Evolutionary conservation across 1,140 invertebrate species (phyloP), one percentile per base, ranked within the genome.

Genomic region (Trichonephila clavipes): DNA sequence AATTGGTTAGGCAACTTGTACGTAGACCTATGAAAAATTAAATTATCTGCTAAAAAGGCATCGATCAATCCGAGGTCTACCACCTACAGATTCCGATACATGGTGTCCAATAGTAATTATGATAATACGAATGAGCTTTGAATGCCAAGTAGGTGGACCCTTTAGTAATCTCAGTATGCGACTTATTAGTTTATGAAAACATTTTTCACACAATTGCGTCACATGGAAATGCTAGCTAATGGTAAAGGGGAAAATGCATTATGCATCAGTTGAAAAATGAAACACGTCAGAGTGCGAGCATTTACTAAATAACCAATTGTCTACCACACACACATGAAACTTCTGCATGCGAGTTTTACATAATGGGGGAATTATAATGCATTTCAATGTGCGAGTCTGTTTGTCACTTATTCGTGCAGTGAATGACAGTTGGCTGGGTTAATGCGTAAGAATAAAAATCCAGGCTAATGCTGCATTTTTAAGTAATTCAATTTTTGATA

Each of bases 221-320:
- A 40, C 40, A 72, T 72, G 24, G 69, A 0, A 72, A 72, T 34
- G 18, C 72, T 14, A 6, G 10, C 24, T 28, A 77, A 40, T 40
- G 72, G 28, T 77, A 28, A 7, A 34, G 34, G 34, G 18, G 34
- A 44, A 28, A n/a, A 87, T 87, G 58, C 85, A 87, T 87, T 28
- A 87, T 87, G 85, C 85, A 87, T 87, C n/a, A 87, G 59, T 10
- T 62, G 24, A 12, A 4, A n/a, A 18, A 28, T 14, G 85, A n/a
- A 24, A 24, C 18, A 40, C 19, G 24, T 28, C 28, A 40, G 34
- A 58, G 59, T 1, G 18, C 28, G 24, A 62, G 10, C 12, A 34
- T 64, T 40, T 40, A 28, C 61, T 87, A 87, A 87, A 62, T 64
- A 28, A 66, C 85, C 85, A 64, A 87, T 87, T 87, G 85, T 87